Base-by-base conservation (phyloP, 2,797 vertebrate genomes). In the Holocentrus rufus region DNA sequence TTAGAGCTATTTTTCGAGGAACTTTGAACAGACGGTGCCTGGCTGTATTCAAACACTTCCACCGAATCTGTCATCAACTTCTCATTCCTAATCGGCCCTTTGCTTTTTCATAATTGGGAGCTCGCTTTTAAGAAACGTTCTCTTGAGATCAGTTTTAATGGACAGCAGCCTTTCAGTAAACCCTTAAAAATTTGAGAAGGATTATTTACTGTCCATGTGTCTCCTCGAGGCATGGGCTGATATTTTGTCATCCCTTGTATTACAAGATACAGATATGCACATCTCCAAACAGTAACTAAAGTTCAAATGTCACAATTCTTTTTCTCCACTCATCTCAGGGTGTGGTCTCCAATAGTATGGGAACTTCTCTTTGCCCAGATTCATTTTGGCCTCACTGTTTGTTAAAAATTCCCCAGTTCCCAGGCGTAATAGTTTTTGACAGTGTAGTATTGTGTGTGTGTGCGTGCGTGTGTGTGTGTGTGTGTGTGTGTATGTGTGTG, bases 401-500 rank as follows among this genome's bases (percentile, higher is more conserved):
- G 63, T 74, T 59, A 72, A 84, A 50, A 82, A 82, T 79, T 65
- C 85, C 77, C 70, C 58, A 47, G 34, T 72, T 88, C 68, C 74
- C 75, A 78, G 47, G 79, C 59, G 55, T 59, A 79, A 82, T 82
- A 58, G 64, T 75, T 77, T 82, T 75, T 77, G 85, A 86, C 88
- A 83, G 87, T 85, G 80, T 69, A 76, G 75, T 76, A 82, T 79
- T 91, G 82, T 89, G 80, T 79, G 57, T 76, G 76, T 61, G 79
- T 56, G 69, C 20, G 25, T 59, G 55, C 53, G 62, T 31, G 47
- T 30, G 25, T 30, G 27, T 47, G 42, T 25, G 60, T 25, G 59
- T 10, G 60, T 25, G 22, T 15, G 42, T 17, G 20, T 22, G 44
- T 25, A n/a, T 8, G 55, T 0, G 57, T 75, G 75, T 76, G 74